Base-by-base conservation (phyloP, 2,888 invertebrate genomes). In the Leptinotarsa juncta region DNA sequence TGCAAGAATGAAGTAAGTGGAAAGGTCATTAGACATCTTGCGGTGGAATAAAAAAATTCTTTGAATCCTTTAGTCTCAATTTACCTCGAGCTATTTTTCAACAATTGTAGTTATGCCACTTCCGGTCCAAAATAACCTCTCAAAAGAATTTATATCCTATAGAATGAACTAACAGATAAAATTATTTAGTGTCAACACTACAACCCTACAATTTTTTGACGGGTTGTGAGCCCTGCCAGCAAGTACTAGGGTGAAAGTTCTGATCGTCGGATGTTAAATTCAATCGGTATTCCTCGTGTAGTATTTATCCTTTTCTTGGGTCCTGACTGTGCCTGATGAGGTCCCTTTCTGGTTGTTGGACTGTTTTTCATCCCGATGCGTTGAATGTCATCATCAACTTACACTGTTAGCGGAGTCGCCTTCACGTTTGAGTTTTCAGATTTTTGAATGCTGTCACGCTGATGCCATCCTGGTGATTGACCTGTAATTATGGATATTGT, bases 351-450 rank as follows among this genome's bases (percentile, higher is more conserved):
- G 14, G 57, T 57, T 57, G 3, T 18, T 57, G 57, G 18, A 57
- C 57, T 57, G 57, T 14, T 20, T 57, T 57, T 15, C 18, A 20
- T 14, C 23, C 57, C 57, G 57, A 57, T 23, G 20, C 23, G 26
- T 57, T 23, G 23, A 57, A 57, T 57, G 23, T 4, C 57, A 23
- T 57, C 51, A 51, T 16, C 51, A 16, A 16, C 51, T 51, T n/a
- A 51, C n/a, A 16, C 3, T 51, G 15, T 51, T 7, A 15, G 51
- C 4, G 14, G n/a, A 51, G 51, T 51, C 51, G 51, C 51, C 51
- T 51, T 51, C 51, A 51, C 51, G 51, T 51, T 51, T 51, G 51
- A 51, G 51, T 51, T n/a, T n/a, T 51, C 14, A 51, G 51, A 51
- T n/a, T 51, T 51, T 15, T 51, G 51, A 15, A 51, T 23, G 20